Conservation (phyloP, 2,888 invertebrate species). For the Melanargia galathea region DNA sequence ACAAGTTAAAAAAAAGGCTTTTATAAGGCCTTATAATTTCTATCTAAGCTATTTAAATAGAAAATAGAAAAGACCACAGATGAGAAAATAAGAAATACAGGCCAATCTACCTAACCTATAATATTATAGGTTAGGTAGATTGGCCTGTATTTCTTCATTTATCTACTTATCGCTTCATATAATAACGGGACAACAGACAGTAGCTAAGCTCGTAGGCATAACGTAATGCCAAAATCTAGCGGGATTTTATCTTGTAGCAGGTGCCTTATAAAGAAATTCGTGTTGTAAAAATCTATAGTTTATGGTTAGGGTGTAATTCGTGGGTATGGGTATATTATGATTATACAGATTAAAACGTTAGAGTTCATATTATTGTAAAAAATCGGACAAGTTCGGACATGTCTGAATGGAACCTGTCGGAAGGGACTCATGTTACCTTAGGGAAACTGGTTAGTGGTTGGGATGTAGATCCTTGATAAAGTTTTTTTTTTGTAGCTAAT, state of each 20-base stretch:
- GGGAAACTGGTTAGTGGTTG: constrained; percentile 8
- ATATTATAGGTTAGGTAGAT: too few relatives aligned
- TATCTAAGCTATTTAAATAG: too few relatives aligned
- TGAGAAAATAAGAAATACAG: too few relatives aligned
- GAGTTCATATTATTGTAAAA: neutral
- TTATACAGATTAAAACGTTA: neutral
- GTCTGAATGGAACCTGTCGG: constrained; percentile 17
- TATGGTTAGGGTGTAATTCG: neutral
- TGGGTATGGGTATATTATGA: too few relatives aligned
- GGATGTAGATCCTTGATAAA: neutral
- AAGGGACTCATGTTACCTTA: constrained; percentile 7
- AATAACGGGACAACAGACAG: constrained; percentile 9
- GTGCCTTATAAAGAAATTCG: constrained; percentile 4
- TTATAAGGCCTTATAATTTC: too few relatives aligned
- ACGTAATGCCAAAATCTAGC: neutral
- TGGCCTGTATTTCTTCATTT: neutral
- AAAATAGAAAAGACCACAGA: too few relatives aligned
- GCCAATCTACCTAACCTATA: too few relatives aligned
- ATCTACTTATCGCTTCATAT: neutral
- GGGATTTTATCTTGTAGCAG: constrained; percentile 4
- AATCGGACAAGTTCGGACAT: constrained; percentile 13
- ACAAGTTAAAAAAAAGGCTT: too few relatives aligned
- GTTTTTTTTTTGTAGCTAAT: neutral
- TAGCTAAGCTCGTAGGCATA: constrained; percentile 7
- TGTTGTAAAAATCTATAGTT: neutral